phyloP scores from a whole-genome alignment of 2,888 invertebrate genomes.

The Diaphora mendica region DNA sequence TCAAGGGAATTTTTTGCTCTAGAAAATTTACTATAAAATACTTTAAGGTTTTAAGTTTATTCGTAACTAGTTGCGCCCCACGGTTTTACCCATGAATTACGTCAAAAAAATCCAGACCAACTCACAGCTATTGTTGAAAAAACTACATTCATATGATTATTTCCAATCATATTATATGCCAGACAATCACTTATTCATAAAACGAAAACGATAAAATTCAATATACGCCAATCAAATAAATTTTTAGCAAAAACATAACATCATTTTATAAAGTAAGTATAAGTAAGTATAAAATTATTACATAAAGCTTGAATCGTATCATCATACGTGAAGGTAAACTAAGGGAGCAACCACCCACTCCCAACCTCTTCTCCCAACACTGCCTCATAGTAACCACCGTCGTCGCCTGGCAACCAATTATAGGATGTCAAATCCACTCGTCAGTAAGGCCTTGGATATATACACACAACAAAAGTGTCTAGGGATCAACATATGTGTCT shows the following conservation, averaged over 20 bases:
- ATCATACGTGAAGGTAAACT: slow-evolving; percentile 16
- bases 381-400: slow-evolving; percentile 38
- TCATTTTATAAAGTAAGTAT: neutral
- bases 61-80: too few relatives aligned
- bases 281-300: slow-evolving; percentile 11
- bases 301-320: slow-evolving; percentile 13
- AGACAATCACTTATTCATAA: neutral
- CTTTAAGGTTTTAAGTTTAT: neutral
- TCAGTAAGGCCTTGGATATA: neutral
- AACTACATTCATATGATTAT: neutral
- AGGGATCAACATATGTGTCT: too few relatives aligned
- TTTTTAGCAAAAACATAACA: neutral
- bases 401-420: slow-evolving; percentile 43
- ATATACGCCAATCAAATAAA: neutral
- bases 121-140: neutral
- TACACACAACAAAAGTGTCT: too few relatives aligned
- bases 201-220: neutral
- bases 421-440: slow-evolving; percentile 41
- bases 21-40: neutral
- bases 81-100: neutral
- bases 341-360: slow-evolving; percentile 18
- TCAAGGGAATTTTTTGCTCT: neutral
- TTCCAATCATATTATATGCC: neutral
- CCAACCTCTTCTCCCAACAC: neutral
- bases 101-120: neutral